Conservation (phyloP, 2,888 invertebrate genomes). For the Hyposoter didymator region DNA sequence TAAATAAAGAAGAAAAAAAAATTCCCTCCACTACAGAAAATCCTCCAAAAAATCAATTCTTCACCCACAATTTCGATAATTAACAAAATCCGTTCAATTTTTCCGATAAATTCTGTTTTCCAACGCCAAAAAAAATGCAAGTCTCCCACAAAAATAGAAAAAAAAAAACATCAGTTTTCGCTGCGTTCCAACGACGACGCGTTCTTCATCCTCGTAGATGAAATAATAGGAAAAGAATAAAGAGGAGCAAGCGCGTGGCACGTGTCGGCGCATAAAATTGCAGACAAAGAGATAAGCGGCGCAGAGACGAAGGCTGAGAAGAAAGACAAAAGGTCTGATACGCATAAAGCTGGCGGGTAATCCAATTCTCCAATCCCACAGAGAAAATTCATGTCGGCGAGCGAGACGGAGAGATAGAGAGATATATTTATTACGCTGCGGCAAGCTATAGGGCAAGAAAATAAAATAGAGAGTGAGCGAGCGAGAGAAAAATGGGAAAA, state of each 20-base stretch:
- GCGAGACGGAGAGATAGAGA: background rate
- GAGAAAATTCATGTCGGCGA: background rate
- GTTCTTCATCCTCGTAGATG: background rate
- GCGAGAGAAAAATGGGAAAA: slow-evolving; percentile 10
- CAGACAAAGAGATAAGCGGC: slow-evolving; percentile 11
- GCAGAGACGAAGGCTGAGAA: slow-evolving; percentile 1
- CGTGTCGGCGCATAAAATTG: slow-evolving; percentile 8
- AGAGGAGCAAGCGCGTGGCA: background rate
- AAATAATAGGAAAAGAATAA: background rate
- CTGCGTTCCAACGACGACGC: background rate
- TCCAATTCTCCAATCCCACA: slow-evolving; percentile 29
- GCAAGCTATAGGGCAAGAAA: too few species aligned
- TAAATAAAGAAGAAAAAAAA: too few species aligned
- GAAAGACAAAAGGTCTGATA: slow-evolving; percentile 5
- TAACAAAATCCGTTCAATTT: too few species aligned
- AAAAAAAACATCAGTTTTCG: too few species aligned
- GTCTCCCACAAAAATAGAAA: too few species aligned
- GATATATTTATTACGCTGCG: too few species aligned
- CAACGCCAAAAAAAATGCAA: too few species aligned
- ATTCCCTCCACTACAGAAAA: too few species aligned
- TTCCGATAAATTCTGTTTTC: too few species aligned
- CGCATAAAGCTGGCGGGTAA: slow-evolving; percentile 27
- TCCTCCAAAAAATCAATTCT: too few species aligned
- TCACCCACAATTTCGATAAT: too few species aligned
- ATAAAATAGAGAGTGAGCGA: background rate